Conservation (phyloP, 2,113 vertebrate genomes). For the Myotis yumanensis region DNA sequence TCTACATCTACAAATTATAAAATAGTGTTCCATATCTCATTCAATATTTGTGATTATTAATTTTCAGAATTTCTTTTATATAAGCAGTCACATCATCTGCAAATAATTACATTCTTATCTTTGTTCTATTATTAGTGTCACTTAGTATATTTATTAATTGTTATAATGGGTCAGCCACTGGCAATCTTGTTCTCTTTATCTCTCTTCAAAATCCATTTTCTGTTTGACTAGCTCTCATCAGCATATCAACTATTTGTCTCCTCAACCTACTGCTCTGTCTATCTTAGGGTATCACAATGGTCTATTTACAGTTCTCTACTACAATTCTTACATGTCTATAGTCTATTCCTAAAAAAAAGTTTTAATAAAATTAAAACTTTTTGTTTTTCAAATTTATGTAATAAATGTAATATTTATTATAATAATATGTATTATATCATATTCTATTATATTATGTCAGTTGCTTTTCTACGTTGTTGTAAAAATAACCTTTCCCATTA, state of each 20-base stretch:
- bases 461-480: neutral
- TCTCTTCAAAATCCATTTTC: neutral
- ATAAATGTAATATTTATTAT: neutral
- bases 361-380: too few relatives aligned
- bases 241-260: neutral
- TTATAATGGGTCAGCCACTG: neutral
- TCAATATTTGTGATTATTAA: neutral
- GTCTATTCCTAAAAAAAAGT: neutral
- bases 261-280: neutral
- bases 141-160: neutral
- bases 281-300: neutral
- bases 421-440: neutral
- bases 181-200: neutral
- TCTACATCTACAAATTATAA: neutral
- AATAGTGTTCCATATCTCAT: neutral
- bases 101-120: neutral
- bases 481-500: neutral
- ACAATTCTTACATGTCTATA: accelerated
- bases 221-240: neutral
- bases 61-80: neutral
- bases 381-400: neutral
- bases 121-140: neutral
- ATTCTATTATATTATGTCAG: neutral
- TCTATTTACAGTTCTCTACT: neutral
- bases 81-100: neutral